These are phyloP conservation scores for Lasioglossum malachurum DNA, from an alignment of 2,888 invertebrate species.

Conservation along the genomic window DNA sequence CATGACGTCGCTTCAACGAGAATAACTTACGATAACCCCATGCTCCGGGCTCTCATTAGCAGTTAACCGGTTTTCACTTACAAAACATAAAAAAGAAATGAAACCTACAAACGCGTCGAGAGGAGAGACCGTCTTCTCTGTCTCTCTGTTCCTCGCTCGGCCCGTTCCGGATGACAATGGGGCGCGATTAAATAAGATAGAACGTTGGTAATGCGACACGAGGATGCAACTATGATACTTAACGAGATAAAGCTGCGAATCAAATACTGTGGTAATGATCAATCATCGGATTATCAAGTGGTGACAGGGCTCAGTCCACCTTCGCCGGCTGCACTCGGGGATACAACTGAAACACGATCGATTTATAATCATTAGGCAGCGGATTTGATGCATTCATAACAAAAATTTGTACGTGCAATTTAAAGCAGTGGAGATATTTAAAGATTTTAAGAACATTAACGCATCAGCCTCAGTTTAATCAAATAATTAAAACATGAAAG, in stretches of 20 bases:
- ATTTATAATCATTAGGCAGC: not conserved
- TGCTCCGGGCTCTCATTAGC: constrained; percentile 25
- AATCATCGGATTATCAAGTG: constrained; percentile 77
- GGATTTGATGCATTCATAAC: too few species aligned
- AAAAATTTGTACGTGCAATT: too few species aligned
- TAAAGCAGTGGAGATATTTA: too few species aligned
- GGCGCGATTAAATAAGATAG: constrained; percentile 75
- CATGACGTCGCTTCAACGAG: constrained; percentile 32
- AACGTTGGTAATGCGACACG: constrained; percentile 70
- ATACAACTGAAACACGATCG: constrained; percentile 83
- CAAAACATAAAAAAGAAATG: constrained; percentile 39
- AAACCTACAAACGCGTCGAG: constrained; percentile 1
- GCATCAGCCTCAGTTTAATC: too few species aligned
- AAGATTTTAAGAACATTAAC: too few species aligned
- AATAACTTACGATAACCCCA: constrained; percentile 52
- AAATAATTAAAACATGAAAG: too few species aligned
- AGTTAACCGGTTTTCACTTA: constrained; percentile 41
- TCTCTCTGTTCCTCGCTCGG: constrained; percentile 38
- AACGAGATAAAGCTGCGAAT: constrained; percentile 83
- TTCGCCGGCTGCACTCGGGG: constrained; percentile 85
- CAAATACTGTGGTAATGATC: constrained; percentile 84
- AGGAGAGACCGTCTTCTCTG: not conserved
- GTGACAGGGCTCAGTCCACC: constrained; percentile 78
- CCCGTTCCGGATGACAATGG: constrained; percentile 61
- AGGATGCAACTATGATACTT: constrained; percentile 73